Evolutionary conservation across 2,888 invertebrate genomes (phyloP), one percentile per base, ranked within the genome.

Genomic region (Apamea crenata): DNA sequence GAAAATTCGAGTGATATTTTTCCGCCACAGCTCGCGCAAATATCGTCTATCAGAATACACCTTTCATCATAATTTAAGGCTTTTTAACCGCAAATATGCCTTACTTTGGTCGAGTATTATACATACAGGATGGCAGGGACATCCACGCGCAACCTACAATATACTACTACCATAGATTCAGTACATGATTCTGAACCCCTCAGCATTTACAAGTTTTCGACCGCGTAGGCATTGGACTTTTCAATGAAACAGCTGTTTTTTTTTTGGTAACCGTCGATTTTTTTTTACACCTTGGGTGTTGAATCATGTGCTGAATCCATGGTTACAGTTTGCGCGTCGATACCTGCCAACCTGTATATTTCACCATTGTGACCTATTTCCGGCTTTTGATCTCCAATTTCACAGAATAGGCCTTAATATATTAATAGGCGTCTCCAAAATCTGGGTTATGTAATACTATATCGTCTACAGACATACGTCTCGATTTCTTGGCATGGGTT

Each of bases 401-500:
- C 6, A 7, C n/a, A 29, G n/a, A 74, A 53, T 36, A 74, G 14
- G 36, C 36, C 10, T 8, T 16, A 16, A 68, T 40, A 25, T 14
- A n/a, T n/a, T n/a, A n/a, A n/a, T n/a, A n/a, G 21, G 25, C 32
- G 40, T 72, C 21, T n/a, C 18, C 40, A 40, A 21, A 74, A 21
- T 69, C 47, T 32, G 14, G 18, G 25, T 29, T 32, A 25, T 21
- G 40, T 66, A 40, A 36, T 65, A 65, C 5, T 36, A 65, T 65
- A 29, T 40, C 6, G 25, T 25, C 7, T 65, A 36, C 21, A 63
- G 71, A 21, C 21, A 40, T 44, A 32, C 44, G 36, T 61, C n/a
- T 50, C 36, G 47, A 78, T 67, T 67, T 67, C 78, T 67, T 59
- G 77, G 32, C 77, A 53, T n/a, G 32, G 32, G 18, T 25, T 53